These are phyloP conservation scores for Portevinia maculata DNA, from an alignment of 2,888 invertebrate species.

Conservation along the genomic window DNA sequence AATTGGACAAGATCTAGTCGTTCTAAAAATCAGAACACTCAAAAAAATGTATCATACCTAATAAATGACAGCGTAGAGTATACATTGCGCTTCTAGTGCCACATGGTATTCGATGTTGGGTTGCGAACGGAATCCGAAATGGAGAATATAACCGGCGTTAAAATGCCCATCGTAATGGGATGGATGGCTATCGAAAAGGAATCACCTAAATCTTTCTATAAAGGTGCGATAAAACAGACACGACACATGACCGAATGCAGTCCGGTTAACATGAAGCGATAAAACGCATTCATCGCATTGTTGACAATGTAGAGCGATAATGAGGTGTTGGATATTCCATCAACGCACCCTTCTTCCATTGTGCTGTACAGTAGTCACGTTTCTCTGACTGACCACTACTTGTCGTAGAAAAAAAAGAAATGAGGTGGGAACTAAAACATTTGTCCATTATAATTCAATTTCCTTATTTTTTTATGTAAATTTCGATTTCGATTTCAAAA, in stretches of 20 bases:
- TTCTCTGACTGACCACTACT: slow-evolving; percentile 18
- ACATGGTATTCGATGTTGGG: neutral
- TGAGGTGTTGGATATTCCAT: slow-evolving; percentile 68
- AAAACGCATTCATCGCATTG: slow-evolving; percentile 51
- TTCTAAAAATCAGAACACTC: slow-evolving; percentile 50
- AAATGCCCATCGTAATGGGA: slow-evolving; percentile 36
- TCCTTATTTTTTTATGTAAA: slow-evolving; percentile 72
- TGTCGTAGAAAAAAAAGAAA: slow-evolving; percentile 31
- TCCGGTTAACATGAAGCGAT: slow-evolving; percentile 37
- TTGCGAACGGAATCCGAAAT: slow-evolving; percentile 46
- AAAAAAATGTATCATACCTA: slow-evolving; percentile 9
- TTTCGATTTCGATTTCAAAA: slow-evolving; percentile 74
- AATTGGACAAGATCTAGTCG: slow-evolving; percentile 42
- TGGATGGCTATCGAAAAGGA: slow-evolving; percentile 41
- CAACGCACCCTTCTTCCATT: slow-evolving; percentile 59
- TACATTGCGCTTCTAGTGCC: slow-evolving; percentile 15
- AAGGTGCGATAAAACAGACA: slow-evolving; percentile 57
- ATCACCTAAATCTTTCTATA: slow-evolving; percentile 58
- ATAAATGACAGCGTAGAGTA: slow-evolving; percentile 25
- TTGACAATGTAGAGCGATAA: slow-evolving; percentile 50
- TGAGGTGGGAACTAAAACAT: slow-evolving; percentile 71
- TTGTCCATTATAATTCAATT: slow-evolving; percentile 70
- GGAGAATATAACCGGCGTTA: slow-evolving; percentile 35
- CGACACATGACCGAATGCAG: slow-evolving; percentile 48
- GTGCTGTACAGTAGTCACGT: slow-evolving; percentile 65